Evolutionary conservation across 2,113 vertebrate species (phyloP).

Genomic region (Rhea pennata): DNA sequence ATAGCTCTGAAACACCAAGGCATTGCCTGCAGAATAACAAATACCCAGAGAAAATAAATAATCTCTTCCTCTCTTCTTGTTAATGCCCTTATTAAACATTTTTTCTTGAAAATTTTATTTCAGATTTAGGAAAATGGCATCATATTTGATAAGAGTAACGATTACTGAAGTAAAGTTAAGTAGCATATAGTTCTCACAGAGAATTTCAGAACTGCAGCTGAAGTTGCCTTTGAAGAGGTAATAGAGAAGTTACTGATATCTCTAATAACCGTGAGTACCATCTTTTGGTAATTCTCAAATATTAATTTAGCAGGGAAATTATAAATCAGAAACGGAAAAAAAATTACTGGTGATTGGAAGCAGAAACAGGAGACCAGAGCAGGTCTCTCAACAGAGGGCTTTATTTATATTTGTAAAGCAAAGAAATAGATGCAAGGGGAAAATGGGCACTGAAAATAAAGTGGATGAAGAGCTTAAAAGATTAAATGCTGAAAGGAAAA

Average conservation of each 20-base stretch:
- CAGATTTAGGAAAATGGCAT: neutral
- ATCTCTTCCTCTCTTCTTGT: neutral
- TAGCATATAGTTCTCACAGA: neutral
- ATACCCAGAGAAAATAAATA: neutral
- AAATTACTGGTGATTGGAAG: neutral
- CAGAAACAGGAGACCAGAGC: neutral
- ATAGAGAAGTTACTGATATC: neutral
- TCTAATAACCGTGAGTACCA: accelerated
- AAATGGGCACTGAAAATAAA: neutral
- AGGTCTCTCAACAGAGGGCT: neutral
- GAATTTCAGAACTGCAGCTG: neutral
- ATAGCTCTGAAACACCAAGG: neutral
- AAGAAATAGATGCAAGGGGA: neutral
- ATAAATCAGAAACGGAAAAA: neutral
- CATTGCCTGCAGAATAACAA: neutral
- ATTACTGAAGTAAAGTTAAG: neutral
- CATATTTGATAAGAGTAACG: neutral
- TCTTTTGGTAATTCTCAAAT: neutral
- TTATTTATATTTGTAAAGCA: neutral
- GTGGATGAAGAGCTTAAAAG: neutral
- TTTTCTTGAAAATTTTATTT: neutral
- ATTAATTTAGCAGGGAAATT: neutral
- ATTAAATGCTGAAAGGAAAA: neutral
- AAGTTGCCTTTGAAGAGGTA: neutral
- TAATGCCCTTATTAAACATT: neutral